phyloP scores from a whole-genome alignment of 2,113 vertebrate genomes.

The Python bivittatus region DNA sequence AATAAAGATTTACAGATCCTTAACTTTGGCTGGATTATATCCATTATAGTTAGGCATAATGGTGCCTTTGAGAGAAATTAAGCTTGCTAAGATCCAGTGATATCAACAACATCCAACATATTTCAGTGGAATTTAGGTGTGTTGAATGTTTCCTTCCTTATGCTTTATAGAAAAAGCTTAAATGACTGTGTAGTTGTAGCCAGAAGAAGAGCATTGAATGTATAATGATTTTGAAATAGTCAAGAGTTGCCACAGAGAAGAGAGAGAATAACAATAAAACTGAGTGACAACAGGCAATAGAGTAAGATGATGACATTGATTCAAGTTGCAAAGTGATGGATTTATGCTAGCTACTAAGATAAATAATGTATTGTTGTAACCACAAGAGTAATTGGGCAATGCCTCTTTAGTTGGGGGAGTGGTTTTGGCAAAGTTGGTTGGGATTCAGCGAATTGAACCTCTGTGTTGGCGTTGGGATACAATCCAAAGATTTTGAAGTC shows the following conservation, averaged over 20 bases:
- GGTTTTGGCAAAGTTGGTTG: neutral
- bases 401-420: neutral
- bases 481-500: neutral
- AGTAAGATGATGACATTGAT: neutral
- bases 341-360: neutral
- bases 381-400: neutral
- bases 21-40: neutral
- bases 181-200: neutral
- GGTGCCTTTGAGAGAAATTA: neutral
- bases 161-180: neutral
- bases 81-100: neutral
- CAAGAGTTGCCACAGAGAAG: neutral
- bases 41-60: neutral
- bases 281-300: neutral
- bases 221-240: constrained; percentile 5
- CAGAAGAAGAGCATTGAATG: neutral
- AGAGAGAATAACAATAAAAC: neutral
- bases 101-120: neutral
- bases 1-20: neutral
- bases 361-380: neutral
- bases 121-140: neutral
- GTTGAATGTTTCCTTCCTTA: neutral
- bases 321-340: neutral
- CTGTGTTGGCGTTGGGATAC: neutral
- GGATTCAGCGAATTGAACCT: neutral